Evolutionary conservation across 2,113 vertebrate species (phyloP), one percentile per base, ranked within the genome.

Genomic region (Galbula dea): DNA sequence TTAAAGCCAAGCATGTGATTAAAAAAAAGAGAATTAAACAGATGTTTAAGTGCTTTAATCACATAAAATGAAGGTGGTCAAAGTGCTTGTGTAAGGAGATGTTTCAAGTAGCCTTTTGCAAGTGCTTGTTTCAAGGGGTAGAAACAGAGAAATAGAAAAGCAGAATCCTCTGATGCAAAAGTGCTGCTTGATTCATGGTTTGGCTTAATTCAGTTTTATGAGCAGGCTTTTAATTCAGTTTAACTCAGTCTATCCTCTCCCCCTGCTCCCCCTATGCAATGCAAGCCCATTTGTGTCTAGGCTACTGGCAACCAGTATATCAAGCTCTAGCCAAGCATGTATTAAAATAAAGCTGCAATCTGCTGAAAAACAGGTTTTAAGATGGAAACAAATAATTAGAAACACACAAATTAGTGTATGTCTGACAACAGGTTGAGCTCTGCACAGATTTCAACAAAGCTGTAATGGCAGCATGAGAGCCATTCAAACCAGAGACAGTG

Each of bases 341-440:
- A 82, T 86, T 90, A 93, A 93, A 95, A 93, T 83, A 92, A 93
- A 94, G 49, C 90, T 89, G 90, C 94, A 93, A 86, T 94, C 83
- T 96, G 95, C 88, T 78, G 90, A 90, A 96, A 94, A 94, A 49
- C 90, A 93, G 94, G 88, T 95, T 96, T 95, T 90, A 93, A 96
- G 81, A 95, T 68, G 88, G 95, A 96, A 96, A 96, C 96, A 96
- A 96, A 96, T 93, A 96, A 94, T 93, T 93, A 92, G 86, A 92
- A 96, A 86, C 76, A 92, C 69, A 61, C 88, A 93, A 94, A 96
- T 96, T 93, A 93, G 83, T 78, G 80, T 81, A 63, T 90, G 95
- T 95, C 90, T 92, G 90, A 92, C 94, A 96, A 95, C 94, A 96
- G 95, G 95, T 95, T 96, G 77, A 88, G 92, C 73, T 94, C 73